Percentiles rank a stretch among this genome's conserved stretches.
phyloP scores from a whole-genome alignment of 2,888 invertebrate genomes.

The Schizaphis graminum region DNA sequence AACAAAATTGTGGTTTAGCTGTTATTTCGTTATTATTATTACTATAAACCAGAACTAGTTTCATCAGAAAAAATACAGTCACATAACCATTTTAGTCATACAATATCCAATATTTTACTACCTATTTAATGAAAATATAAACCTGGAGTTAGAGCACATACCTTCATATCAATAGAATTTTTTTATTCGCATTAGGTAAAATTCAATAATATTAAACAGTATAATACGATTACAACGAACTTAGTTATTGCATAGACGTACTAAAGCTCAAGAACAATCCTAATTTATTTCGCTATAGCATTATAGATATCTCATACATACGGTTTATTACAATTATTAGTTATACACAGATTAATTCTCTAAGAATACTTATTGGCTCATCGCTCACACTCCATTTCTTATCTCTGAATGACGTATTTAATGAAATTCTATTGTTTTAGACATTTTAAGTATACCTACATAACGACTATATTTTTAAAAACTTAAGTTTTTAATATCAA shows the following conservation, averaged over 20 bases:
- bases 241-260: not conserved
- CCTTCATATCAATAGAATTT: not conserved
- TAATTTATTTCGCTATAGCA: not conserved
- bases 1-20: not conserved
- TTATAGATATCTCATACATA: not conserved
- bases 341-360: not conserved
- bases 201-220: too few species aligned
- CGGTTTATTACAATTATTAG: not conserved
- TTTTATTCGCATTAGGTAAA: not conserved
- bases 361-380: fast-evolving
- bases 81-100: not conserved
- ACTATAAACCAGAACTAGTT: not conserved
- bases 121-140: not conserved
- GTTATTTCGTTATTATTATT: not conserved
- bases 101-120: not conserved
- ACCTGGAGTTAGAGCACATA: not conserved
- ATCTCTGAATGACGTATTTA: not conserved
- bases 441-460: not conserved
- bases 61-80: not conserved
- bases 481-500: not conserved
- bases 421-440: not conserved
- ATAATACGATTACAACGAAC: not conserved
- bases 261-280: not conserved
- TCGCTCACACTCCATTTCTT: not conserved
- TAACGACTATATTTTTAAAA: not conserved